phyloP scores from a whole-genome alignment of 2,113 vertebrate species.

The Nyctibius bracteatus region DNA sequence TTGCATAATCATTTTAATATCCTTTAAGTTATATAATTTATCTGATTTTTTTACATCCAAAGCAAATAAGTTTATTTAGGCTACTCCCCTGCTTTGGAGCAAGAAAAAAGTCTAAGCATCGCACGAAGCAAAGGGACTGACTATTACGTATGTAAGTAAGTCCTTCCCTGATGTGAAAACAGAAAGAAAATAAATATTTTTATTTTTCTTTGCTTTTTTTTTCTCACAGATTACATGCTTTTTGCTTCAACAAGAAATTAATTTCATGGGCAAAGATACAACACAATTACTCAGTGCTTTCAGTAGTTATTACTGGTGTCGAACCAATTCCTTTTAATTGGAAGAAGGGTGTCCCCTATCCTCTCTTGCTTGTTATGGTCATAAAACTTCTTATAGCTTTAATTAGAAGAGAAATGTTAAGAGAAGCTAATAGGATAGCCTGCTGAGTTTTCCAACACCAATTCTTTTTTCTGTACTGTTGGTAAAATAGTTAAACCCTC shows the following conservation, averaged over 20 bases:
- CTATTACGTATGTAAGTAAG: neutral
- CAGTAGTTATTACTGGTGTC: neutral
- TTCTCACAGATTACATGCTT: neutral
- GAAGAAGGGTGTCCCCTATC: neutral
- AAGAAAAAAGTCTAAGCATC: neutral
- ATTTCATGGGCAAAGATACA: neutral
- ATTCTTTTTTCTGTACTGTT: neutral
- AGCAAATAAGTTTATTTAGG: neutral
- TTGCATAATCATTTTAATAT: neutral
- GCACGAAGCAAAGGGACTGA: accelerated
- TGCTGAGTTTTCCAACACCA: neutral
- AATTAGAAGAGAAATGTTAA: neutral
- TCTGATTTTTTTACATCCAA: neutral
- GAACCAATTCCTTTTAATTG: neutral
- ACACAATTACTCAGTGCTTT: neutral
- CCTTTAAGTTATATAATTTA: neutral
- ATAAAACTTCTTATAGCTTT: neutral
- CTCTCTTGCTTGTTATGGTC: too few species aligned
- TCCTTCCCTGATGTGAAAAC: neutral
- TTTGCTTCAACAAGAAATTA: neutral
- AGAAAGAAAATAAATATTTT: neutral
- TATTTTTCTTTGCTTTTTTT: neutral
- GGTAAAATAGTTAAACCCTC: neutral
- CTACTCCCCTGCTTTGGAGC: neutral
- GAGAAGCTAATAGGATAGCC: neutral